A percentile compares a stretch with the other conserved stretches of the same genome.
phyloP scores from a whole-genome alignment of 2,113 vertebrate species.

The Amblyopsis rosae region DNA sequence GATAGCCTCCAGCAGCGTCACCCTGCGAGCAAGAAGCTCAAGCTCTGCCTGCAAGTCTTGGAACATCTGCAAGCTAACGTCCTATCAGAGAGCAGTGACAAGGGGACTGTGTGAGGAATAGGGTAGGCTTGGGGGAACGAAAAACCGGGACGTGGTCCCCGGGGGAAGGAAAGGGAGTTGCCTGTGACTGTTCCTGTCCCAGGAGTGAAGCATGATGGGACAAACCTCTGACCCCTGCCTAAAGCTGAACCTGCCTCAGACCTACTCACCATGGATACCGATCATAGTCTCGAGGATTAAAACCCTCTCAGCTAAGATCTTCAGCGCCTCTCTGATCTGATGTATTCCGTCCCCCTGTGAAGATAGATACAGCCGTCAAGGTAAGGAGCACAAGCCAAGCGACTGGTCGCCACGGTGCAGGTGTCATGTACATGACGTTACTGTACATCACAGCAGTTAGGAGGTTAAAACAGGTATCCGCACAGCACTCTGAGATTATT shows the following conservation, averaged over 20 bases:
- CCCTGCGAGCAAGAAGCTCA: slow-evolving; percentile 98
- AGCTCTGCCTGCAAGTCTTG: slow-evolving; percentile 94
- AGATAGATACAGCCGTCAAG: slow-evolving; percentile 95
- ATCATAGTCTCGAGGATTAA: slow-evolving; percentile 99
- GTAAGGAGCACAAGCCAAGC: slow-evolving; percentile 77
- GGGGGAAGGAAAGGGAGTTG: slow-evolving; percentile 37
- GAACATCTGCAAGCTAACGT: slow-evolving; percentile 97
- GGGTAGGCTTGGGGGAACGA: slow-evolving; percentile 32
- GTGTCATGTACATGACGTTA: slow-evolving; percentile 37
- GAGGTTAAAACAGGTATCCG: slow-evolving; percentile 72
- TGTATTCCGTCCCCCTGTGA: slow-evolving; percentile 98
- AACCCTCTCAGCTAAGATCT: slow-evolving; percentile 99
- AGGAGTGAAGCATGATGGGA: slow-evolving; percentile 41
- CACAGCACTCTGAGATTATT: slow-evolving; percentile 41
- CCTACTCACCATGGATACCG: slow-evolving; percentile 99
- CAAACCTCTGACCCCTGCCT: slow-evolving; percentile 64
- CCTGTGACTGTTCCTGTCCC: slow-evolving; percentile 60
- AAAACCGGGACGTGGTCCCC: slow-evolving; percentile 58
- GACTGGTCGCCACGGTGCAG: slow-evolving; percentile 74
- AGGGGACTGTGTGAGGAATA: slow-evolving; percentile 59
- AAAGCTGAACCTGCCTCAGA: slow-evolving; percentile 76
- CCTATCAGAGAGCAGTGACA: slow-evolving; percentile 94
- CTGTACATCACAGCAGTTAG: slow-evolving; percentile 71
- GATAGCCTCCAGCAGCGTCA: slow-evolving; percentile 99
- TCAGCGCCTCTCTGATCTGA: slow-evolving; percentile 98